Base-by-base conservation (phyloP, 2,797 vertebrate genomes). In the Sebastolobus alascanus region DNA sequence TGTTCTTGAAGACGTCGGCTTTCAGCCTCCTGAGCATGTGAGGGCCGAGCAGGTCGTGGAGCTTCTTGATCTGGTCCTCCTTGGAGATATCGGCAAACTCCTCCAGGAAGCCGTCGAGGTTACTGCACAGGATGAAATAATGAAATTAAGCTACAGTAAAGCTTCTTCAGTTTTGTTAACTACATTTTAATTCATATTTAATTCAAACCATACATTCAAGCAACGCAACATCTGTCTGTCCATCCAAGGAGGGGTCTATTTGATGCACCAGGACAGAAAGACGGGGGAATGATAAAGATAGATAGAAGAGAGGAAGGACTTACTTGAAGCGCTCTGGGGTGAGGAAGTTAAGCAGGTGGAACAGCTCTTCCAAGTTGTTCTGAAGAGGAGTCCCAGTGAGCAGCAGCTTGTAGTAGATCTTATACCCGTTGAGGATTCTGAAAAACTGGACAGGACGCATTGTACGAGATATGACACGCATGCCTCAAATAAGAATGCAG, bases 41-140 rank as follows among this genome's bases (percentile, higher is more conserved):
- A 0, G 98, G 98, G 29, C 98, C 98, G 63, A 99, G 95, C 74
- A 99, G 96, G 86, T 99, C 98, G 0, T 99, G 98, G 8, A 99
- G 96, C 89, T 99, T 99, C 87, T 99, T 99, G 93, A 99, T 99
- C 96, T 99, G 98, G 93, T 99, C 98, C 84, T 99, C 98, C 92
- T 99, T 99, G 16, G 98, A 99, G 91, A 99, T 99, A 87, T 99
- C 98, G 0, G 98, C 98, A 91, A 99, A 99, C 94, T 99, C 98
- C 91, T 99, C 98, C 94, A 99, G 92, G 93, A 99, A 99, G 10
- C 98, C 98, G 10, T 99, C 98, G 92, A 99, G 96, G 93, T 99
- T 99, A 90, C 98, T 99, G 95, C 46, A 55, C 73, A 73, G 8
- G 27, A 73, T 55, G 0, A n/a, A 59, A 35, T 0, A 14, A 25